Evolutionary conservation across 1,140 invertebrate species (phyloP), one percentile per base, ranked within the genome.

Genomic region (Stegodyphus dumicola): DNA sequence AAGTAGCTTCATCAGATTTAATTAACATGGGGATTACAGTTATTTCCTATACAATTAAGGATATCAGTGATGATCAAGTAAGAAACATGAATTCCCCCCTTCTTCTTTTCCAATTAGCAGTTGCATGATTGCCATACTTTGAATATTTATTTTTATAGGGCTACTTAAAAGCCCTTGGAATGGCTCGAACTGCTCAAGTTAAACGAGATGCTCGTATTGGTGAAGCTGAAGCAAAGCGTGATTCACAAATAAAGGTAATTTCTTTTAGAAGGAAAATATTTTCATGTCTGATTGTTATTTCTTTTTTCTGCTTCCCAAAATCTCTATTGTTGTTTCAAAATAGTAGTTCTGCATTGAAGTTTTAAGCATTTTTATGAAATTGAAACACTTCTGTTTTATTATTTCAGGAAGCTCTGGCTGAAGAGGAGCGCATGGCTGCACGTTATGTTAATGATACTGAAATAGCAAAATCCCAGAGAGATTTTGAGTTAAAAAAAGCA

Each of bases 1-100:
- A 98, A 92, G 96, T 97, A 9, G 92, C 92, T 7, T 98, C 96
- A 18, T 97, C 96, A 83, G 97, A 99, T 92, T 92, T 99, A 84
- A 96, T 98, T 87, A 98, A 98, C 90, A 99, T 99, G 97, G 97
- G 98, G 15, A 98, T 99, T 89, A 98, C 97, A 77, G 97, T 99
- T 6, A 97, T 99, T 11, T 99, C 97, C 4, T 99, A 99, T 91
- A 99, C 98, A 6, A 92, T 99, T 15, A 99, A 99, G 92, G 98
- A 99, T 92, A 97, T 99, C 87, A 92, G 97, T 87, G 98, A 99
- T 91, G 97, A 99, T 91, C 83, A 87, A 48, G 87, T 87, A 78
- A 64, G 33, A 33, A 33, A 33, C 33, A 33, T 33, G 33, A 33
- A 33, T 33, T 33, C 33, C 3, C 3, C 33, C 3, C 33, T 3